Conservation (phyloP, 2,888 invertebrate species). For the Emmelina monodactyla region DNA sequence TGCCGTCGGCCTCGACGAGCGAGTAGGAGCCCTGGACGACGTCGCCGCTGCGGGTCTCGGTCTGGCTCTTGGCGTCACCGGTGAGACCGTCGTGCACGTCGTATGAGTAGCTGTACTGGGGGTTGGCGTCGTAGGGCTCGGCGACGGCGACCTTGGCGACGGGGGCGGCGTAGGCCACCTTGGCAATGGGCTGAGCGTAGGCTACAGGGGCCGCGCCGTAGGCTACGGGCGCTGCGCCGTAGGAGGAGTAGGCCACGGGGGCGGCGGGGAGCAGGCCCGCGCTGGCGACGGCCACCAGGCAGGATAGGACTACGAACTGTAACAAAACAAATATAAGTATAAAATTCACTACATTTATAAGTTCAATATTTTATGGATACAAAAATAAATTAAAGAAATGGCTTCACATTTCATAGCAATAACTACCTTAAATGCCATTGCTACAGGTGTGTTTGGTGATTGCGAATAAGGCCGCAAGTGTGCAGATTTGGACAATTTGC, state of each 20-base stretch:
- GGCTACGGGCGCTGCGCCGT: slow-evolving; percentile 34
- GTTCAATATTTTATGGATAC: too few species aligned
- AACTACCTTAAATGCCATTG: neutral
- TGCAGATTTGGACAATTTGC: too few species aligned
- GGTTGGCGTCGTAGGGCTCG: slow-evolving; percentile 61
- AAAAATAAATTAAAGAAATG: too few species aligned
- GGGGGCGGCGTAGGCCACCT: slow-evolving; percentile 26
- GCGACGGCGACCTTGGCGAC: slow-evolving; percentile 24
- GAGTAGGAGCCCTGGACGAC: slow-evolving; percentile 56
- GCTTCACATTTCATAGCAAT: neutral
- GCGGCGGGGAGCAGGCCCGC: slow-evolving; percentile 27
- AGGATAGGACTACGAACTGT: slow-evolving; percentile 39
- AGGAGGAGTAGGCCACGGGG: slow-evolving; percentile 16
- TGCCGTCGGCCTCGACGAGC: slow-evolving; percentile 48
- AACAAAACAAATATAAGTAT: slow-evolving; percentile 11
- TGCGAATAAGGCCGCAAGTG: too few species aligned
- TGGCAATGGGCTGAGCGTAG: slow-evolving; percentile 17
- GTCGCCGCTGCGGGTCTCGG: slow-evolving; percentile 62
- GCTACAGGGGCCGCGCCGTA: slow-evolving; percentile 56
- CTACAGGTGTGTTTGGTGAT: too few species aligned
- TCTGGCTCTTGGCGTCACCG: slow-evolving; percentile 53
- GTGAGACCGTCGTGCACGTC: slow-evolving; percentile 49
- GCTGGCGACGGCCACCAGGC: slow-evolving; percentile 35
- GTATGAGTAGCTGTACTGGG: slow-evolving; percentile 64
- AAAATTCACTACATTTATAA: too few species aligned